Base-by-base conservation (phyloP, 2,113 vertebrate genomes). In the Motacilla tschutschensis region DNA sequence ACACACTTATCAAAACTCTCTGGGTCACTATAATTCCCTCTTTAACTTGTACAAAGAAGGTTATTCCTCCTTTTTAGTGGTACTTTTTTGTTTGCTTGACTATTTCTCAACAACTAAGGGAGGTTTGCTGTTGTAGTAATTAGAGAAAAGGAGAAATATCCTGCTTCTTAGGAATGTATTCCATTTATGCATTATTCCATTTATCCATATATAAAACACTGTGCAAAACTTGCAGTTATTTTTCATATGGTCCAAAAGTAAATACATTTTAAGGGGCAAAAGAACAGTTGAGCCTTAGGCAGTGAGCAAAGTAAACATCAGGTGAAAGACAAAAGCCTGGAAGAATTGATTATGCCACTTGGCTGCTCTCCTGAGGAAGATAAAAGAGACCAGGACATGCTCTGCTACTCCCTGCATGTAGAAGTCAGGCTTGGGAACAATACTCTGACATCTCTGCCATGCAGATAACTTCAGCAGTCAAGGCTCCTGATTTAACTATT, bases 321-420 rank as follows among this genome's bases (percentile, higher is more conserved):
- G 88, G 90, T 95, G 85, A 93, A 96, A 96, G 92, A 94, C 93
- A 95, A 96, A 94, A 95, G 85, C 66, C 91, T 93, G 86, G 90
- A 96, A 96, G 93, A 97, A 95, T 91, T 95, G 95, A 96, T 97
- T 96, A 95, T 96, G 90, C 93, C 93, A 95, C 92, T 96, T 91
- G 91, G 92, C 92, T 96, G 91, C 94, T 97, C 95, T 97, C 86
- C 92, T 91, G 91, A 96, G 94, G 77, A 96, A 95, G 90, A 97
- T 92, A 91, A 96, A 97, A 95, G 94, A 90, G 70, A 55, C 83
- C 65, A 94, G 90, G 95, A 93, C 89, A 96, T 96, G 96, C 95
- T 96, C 96, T 88, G 87, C 83, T 97, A 96, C 95, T 95, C 92
- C 31, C 85, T 3, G 28, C 92, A 67, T 95, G 91, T 92, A 94